phyloP scores from a whole-genome alignment of 2,113 vertebrate genomes.

The Tragelaphus strepsiceros region DNA sequence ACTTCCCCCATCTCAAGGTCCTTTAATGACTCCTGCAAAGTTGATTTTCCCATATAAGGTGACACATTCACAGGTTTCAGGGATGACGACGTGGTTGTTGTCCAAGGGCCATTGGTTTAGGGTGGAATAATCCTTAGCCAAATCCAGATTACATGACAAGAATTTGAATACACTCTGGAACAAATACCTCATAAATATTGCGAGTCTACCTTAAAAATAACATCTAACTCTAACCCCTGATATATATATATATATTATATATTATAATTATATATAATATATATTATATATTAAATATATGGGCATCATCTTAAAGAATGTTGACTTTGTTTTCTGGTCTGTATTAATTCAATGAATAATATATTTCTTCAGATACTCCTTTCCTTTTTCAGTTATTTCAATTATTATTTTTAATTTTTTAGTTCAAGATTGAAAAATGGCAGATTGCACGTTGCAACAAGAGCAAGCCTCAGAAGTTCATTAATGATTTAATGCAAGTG shows the following conservation, averaged over 20 bases:
- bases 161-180: not conserved
- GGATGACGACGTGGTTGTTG: not conserved
- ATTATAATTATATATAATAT: not conserved
- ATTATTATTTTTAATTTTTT: constrained; percentile 71
- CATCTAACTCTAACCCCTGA: not conserved
- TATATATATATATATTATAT: not conserved
- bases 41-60: not conserved
- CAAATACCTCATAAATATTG: not conserved
- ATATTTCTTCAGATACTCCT: not conserved
- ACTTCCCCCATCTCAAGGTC: not conserved
- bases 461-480: constrained; percentile 84
- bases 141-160: not conserved
- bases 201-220: not conserved
- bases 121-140: not conserved
- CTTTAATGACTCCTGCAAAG: not conserved
- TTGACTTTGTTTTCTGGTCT: not conserved
- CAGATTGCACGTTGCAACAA: constrained; percentile 84
- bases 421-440: constrained; percentile 85
- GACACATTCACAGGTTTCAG: not conserved
- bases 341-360: not conserved
- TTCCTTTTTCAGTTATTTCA: not conserved
- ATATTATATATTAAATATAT: not conserved
- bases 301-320: not conserved
- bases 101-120: not conserved
- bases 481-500: constrained; percentile 85